Percentiles rank a stretch among this genome's conserved stretches.
Conservation (phyloP, 92 coral and sea anemone genomes). For the Ricordea florida region DNA sequence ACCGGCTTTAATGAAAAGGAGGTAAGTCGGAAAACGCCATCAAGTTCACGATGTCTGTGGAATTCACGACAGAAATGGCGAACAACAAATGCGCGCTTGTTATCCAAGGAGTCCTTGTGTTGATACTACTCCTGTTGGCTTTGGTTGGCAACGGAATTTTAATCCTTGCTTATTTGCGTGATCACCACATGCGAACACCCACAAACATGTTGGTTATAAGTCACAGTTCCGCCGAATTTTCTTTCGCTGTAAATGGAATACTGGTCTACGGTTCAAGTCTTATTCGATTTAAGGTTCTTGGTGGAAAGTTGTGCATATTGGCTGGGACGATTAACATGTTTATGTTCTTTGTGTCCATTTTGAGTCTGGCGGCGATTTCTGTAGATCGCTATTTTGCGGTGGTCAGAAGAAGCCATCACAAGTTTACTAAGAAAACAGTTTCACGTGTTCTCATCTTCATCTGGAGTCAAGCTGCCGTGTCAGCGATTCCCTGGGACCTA, state of each 20-base stretch:
- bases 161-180: constrained; percentile 61
- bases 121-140: constrained; percentile 51
- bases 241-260: constrained; percentile 69
- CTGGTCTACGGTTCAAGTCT: constrained; percentile 64
- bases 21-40: too few relatives aligned
- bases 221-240: constrained; percentile 73
- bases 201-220: constrained; percentile 75
- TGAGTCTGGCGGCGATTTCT: constrained; percentile 73
- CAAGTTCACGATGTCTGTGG: too few relatives aligned
- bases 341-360: constrained; percentile 64
- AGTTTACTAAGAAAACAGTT: constrained; percentile 54
- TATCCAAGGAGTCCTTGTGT: constrained; percentile 41
- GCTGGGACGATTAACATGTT: constrained; percentile 65
- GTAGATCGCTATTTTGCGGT: constrained; percentile 82
- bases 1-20: too few relatives aligned
- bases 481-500: constrained; percentile 78
- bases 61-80: constrained; percentile 5
- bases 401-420: constrained; percentile 75
- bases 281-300: constrained; percentile 32
- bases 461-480: constrained; percentile 63
- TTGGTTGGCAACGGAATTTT: constrained; percentile 65
- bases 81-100: constrained; percentile 20
- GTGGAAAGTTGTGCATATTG: constrained; percentile 53
- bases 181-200: constrained; percentile 74
- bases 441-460: constrained; percentile 43